Base-by-base conservation (phyloP, 2,797 vertebrate species). In the Toxotes lorentzi region DNA sequence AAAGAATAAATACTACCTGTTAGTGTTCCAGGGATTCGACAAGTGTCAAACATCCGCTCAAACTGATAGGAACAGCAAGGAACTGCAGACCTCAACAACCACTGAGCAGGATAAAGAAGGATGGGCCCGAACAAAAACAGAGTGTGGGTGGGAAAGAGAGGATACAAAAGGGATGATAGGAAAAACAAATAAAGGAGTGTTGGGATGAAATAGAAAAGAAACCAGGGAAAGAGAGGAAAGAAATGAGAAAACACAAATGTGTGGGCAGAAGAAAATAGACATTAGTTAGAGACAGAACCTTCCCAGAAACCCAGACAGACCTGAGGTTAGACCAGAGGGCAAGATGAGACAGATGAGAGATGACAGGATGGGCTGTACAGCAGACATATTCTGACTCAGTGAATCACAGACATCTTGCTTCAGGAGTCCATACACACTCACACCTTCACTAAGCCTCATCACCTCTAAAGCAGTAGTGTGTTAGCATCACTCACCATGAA, bases 41-140 rank as follows among this genome's bases (percentile, higher is more conserved):
- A 94, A 85, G 95, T 92, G 90, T 95, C 89, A 92, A 96, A 96
- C 90, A 96, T 95, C 94, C 91, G 89, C 91, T 95, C 93, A 94
- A 91, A 96, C 53, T 95, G 94, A 95, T 94, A 95, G 86, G 95
- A 96, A 85, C 95, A 96, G 94, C 95, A 94, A 80, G 96, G 96
- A 79, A 96, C 93, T 85, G 94, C 95, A 86, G 96, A 96, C 92
- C 96, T 95, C 90, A 97, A 94, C 92, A 97, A 91, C 85, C 94
- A 95, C 97, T 97, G 92, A 92, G 83, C 54, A 76, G 73, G 79
- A 92, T 59, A 83, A 63, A 83, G 70, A 73, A 73, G 79, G 84
- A 84, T 5, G 51, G 75, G 41, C 70, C 70, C 67, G 58, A 57
- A 32, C 32, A 83, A 68, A 76, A 59, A 54, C 24, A 65, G 64